phyloP scores from a whole-genome alignment of 2,888 invertebrate genomes.

The Cerceris rybyensis region DNA sequence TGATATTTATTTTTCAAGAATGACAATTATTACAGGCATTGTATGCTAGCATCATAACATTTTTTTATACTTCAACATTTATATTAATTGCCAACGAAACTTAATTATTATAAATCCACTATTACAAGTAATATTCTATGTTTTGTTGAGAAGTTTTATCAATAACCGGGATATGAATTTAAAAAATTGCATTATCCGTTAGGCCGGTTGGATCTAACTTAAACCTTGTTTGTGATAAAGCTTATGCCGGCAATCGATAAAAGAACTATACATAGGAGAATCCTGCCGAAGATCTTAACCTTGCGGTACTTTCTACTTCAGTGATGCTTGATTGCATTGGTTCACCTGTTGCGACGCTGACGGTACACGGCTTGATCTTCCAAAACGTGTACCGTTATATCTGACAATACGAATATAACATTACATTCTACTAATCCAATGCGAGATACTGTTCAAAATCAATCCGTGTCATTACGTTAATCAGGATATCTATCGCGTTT shows the following conservation, averaged over 20 bases:
- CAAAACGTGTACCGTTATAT: conserved; percentile 32
- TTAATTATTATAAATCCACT: too few species aligned
- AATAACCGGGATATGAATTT: background rate
- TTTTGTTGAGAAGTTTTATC: background rate
- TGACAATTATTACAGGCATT: too few species aligned
- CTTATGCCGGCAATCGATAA: conserved; percentile 21
- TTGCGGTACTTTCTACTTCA: conserved; percentile 53
- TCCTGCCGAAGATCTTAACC: conserved; percentile 18
- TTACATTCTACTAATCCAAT: conserved; percentile 7
- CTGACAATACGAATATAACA: conserved; percentile 3
- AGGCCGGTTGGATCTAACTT: background rate
- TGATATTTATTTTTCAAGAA: too few species aligned
- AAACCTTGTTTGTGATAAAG: background rate
- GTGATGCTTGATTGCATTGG: conserved; percentile 29
- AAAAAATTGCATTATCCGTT: background rate
- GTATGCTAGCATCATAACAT: too few species aligned
- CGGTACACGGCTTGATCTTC: conserved; percentile 18
- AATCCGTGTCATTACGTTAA: conserved; percentile 2
- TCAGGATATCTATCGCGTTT: conserved; percentile 3
- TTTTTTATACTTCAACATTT: too few species aligned
- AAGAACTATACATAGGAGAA: conserved; percentile 21
- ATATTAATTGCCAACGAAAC: too few species aligned
- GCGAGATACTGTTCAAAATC: conserved; percentile 3
- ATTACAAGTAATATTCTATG: too few species aligned
- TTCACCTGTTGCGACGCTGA: conserved; percentile 57